Evolutionary conservation across 92 coral and sea anemone species (phyloP).

Genomic region (Plumapathes pennacea): DNA sequence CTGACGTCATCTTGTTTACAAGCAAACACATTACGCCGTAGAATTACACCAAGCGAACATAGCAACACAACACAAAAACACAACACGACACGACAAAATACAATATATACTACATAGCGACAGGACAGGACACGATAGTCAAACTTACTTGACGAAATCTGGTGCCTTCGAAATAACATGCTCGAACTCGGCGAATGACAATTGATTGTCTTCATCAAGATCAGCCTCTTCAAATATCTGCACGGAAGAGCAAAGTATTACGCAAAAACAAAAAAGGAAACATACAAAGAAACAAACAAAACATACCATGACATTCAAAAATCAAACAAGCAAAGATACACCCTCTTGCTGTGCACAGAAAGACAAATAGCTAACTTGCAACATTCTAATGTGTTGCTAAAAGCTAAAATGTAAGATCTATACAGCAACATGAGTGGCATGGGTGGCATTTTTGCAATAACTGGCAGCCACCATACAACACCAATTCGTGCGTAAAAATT

Average conservation of each 20-base stretch:
- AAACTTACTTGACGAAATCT: constrained; percentile 91
- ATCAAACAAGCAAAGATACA: background rate
- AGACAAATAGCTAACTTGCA: too few relatives aligned
- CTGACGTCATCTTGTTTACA: too few relatives aligned
- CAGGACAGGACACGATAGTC: too few relatives aligned
- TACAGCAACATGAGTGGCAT: too few relatives aligned
- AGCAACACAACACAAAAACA: background rate
- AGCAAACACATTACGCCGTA: too few relatives aligned
- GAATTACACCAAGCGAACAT: background rate
- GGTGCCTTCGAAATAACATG: constrained; percentile 98
- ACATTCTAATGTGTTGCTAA: too few relatives aligned
- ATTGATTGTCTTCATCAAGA: constrained; percentile 96
- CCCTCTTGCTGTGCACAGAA: background rate
- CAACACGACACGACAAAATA: background rate
- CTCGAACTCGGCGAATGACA: constrained; percentile 98
- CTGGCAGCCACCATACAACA: too few relatives aligned
- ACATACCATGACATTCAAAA: too few relatives aligned
- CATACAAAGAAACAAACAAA: too few relatives aligned
- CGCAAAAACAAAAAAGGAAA: background rate
- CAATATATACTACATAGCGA: background rate
- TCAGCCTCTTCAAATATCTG: constrained; percentile 98
- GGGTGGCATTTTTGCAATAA: too few relatives aligned
- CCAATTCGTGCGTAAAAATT: too few relatives aligned
- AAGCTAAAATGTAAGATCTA: too few relatives aligned
- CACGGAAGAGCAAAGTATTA: background rate